phyloP scores from a whole-genome alignment of 2,888 invertebrate species.

The Athalia cordata region DNA sequence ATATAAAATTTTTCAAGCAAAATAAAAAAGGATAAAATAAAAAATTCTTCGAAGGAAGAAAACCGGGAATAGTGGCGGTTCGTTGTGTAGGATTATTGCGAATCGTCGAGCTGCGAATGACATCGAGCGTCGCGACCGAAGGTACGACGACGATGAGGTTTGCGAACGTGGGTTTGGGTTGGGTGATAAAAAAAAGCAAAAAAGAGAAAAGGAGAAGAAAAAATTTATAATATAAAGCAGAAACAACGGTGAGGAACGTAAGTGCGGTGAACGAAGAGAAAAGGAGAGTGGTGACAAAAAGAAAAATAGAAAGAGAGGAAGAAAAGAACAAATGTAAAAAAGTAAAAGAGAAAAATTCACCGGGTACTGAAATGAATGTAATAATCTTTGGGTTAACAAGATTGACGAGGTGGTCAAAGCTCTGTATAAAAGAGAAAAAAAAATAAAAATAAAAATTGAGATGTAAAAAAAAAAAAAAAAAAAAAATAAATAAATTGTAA shows the following conservation, averaged over 20 bases:
- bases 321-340: neutral
- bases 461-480: neutral
- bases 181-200: neutral
- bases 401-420: conserved; percentile 32
- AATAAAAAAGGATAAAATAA: conserved; percentile 1
- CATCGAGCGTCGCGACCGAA: conserved; percentile 2
- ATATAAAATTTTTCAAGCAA: too few relatives aligned
- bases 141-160: neutral
- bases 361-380: conserved; percentile 27
- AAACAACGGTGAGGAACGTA: neutral
- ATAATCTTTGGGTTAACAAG: conserved; percentile 41
- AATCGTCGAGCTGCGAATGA: conserved; percentile 10
- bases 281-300: neutral
- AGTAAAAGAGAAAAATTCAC: neutral
- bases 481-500: neutral
- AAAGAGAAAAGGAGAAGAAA: neutral
- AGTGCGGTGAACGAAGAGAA: neutral
- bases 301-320: neutral
- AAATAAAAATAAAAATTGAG: neutral
- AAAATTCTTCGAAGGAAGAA: conserved; percentile 10
- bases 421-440: neutral
- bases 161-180: neutral
- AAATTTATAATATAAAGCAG: conserved; percentile 16
- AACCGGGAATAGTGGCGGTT: neutral
- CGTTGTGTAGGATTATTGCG: conserved; percentile 13